These are phyloP conservation scores for Cheilosia urbana DNA, from an alignment of 2,888 invertebrate genomes.

Conservation along the genomic window DNA sequence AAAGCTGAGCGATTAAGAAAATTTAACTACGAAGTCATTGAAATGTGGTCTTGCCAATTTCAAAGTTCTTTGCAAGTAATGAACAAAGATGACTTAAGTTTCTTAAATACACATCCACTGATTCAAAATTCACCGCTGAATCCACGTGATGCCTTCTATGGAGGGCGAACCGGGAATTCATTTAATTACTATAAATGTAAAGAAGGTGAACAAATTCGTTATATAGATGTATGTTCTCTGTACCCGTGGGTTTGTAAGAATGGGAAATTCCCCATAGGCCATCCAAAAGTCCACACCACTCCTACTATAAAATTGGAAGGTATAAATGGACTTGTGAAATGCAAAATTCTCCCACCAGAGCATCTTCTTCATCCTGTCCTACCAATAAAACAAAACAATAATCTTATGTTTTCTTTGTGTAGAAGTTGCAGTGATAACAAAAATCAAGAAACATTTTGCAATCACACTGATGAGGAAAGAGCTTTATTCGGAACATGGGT, in stretches of 20 bases:
- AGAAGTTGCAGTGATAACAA: neutral
- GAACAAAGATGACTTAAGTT: neutral
- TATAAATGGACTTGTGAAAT: slow-evolving; percentile 18
- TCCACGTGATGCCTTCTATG: slow-evolving; percentile 9
- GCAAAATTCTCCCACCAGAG: slow-evolving; percentile 46
- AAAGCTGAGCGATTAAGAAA: too few species aligned
- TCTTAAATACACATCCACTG: neutral
- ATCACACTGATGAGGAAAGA: neutral
- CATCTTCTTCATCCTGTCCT: slow-evolving; percentile 76
- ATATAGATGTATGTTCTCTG: slow-evolving; percentile 77
- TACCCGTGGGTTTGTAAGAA: slow-evolving; percentile 77
- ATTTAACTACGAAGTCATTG: neutral
- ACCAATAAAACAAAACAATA: slow-evolving; percentile 76
- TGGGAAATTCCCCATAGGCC: slow-evolving; percentile 9
- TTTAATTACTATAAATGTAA: too few species aligned
- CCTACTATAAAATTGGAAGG: neutral
- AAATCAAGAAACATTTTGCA: neutral
- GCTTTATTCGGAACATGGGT: slow-evolving; percentile 62
- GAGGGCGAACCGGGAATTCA: neutral
- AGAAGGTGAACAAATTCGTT: slow-evolving; percentile 76
- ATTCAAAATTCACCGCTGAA: neutral
- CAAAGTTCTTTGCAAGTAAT: neutral
- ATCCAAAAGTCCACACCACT: slow-evolving; percentile 10
- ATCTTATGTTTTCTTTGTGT: slow-evolving; percentile 76
- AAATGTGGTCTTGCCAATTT: slow-evolving; percentile 38